phyloP scores from a whole-genome alignment of 1,140 invertebrate genomes.

The Zaprionus inermis region DNA sequence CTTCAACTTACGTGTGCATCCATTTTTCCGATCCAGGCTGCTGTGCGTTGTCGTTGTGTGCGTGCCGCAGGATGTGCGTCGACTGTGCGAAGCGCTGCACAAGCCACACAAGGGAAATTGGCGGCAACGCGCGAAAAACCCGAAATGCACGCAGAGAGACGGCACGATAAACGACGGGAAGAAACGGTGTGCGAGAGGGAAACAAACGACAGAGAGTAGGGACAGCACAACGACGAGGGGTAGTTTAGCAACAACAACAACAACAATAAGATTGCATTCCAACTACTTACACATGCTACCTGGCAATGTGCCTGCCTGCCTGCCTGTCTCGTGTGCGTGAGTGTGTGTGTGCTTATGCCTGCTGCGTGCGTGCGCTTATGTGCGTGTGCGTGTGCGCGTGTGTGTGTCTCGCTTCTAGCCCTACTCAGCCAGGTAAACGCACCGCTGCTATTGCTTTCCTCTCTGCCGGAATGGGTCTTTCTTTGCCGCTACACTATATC shows the following conservation, averaged over 20 bases:
- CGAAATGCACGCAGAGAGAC: conserved; percentile 28
- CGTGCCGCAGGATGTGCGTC: conserved; percentile 47
- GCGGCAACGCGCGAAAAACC: conserved; percentile 66
- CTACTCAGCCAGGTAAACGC: conserved; percentile 8
- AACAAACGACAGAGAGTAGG: background rate
- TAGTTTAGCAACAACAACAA: conserved; percentile 42
- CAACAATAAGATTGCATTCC: conserved; percentile 49
- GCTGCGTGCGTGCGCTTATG: background rate
- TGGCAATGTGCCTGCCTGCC: conserved; percentile 13
- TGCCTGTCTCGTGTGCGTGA: conserved; percentile 5
- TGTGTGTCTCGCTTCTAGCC: conserved; percentile 3
- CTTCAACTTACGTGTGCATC: conserved; percentile 53
- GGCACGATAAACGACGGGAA: background rate
- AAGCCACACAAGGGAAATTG: conserved; percentile 52
- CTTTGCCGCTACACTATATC: conserved; percentile 39
- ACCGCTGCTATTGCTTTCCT: background rate
- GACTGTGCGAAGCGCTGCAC: conserved; percentile 40
- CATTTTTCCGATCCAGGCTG: conserved; percentile 40
- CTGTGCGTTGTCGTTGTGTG: conserved; percentile 16
- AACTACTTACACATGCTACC: conserved; percentile 62
- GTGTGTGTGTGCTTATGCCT: background rate
- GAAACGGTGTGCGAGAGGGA: background rate
- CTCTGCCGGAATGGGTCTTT: conserved; percentile 18
- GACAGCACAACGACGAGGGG: conserved; percentile 33
- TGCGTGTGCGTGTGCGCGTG: background rate